Conservation (phyloP, 2,888 invertebrate species). For the Ctena decussata region DNA sequence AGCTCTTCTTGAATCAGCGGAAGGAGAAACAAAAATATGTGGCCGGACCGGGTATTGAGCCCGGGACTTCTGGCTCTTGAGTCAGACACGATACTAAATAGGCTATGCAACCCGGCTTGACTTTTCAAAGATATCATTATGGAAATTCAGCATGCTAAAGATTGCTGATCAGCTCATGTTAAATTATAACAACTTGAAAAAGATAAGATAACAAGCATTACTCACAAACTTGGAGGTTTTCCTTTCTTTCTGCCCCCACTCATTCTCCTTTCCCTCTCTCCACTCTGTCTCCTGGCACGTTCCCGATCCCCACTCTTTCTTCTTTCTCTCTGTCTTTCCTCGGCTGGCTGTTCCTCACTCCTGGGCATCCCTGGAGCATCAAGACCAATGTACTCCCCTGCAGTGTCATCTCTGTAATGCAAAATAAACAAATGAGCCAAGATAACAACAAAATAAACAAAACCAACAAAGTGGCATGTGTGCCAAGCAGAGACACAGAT, state of each 20-base stretch:
- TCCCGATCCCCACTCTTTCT: constrained; percentile 18
- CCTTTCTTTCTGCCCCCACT: constrained; percentile 50
- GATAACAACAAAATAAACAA: background rate
- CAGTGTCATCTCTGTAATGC: background rate
- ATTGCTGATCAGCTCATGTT: no score
- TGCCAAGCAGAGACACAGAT: no score
- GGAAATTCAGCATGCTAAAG: no score
- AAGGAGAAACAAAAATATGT: no score
- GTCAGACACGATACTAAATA: no score
- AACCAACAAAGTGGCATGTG: no score
- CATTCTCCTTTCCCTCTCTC: constrained; percentile 29
- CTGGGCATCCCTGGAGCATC: background rate
- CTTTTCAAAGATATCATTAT: no score
- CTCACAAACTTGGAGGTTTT: constrained; percentile 60
- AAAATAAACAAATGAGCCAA: background rate
- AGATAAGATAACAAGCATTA: background rate
- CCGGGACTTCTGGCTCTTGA: no score
- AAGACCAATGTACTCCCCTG: constrained; percentile 18
- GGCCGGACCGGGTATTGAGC: no score
- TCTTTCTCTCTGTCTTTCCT: constrained; percentile 10
- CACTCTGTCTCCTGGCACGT: constrained; percentile 42
- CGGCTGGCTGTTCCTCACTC: background rate
- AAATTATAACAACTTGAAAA: no score
- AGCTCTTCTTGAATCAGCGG: no score
- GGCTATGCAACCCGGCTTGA: no score